phyloP scores from a whole-genome alignment of 2,113 vertebrate species.

The Hippocampus guttulatus region DNA sequence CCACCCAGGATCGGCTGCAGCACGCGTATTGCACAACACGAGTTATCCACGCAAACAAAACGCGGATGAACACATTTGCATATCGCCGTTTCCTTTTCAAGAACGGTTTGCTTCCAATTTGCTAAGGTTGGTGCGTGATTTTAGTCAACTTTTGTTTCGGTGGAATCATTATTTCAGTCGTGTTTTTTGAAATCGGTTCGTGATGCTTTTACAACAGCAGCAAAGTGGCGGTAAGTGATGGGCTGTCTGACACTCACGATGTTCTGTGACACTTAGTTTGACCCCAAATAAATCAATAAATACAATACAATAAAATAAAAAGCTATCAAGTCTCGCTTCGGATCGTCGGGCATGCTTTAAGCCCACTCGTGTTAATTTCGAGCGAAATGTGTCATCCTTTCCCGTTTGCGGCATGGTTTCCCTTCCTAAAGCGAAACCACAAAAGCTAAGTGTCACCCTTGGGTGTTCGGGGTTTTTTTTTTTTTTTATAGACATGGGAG shows the following conservation, averaged over 20 bases:
- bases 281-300: background rate
- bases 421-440: slow-evolving; percentile 54
- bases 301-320: slow-evolving; percentile 4
- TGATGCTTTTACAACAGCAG: background rate
- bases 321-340: background rate
- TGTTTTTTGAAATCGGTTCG: background rate
- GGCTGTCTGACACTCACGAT: too few species aligned
- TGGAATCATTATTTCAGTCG: too few species aligned
- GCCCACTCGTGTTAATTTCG: background rate
- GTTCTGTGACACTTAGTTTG: too few species aligned
- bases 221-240: too few species aligned
- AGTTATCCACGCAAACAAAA: too few species aligned
- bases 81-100: too few species aligned
- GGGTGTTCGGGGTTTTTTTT: slow-evolving; percentile 38
- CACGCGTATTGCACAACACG: background rate
- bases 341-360: slow-evolving; percentile 12
- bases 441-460: slow-evolving; percentile 56
- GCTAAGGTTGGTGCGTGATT: too few species aligned
- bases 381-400: slow-evolving; percentile 16
- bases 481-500: slow-evolving; percentile 72
- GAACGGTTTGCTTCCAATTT: too few species aligned
- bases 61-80: too few species aligned
- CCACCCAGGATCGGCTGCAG: slow-evolving; percentile 37
- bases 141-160: too few species aligned
- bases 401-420: slow-evolving; percentile 50